These are phyloP conservation scores for Morone chrysops DNA, from an alignment of 2,113 vertebrate species.

Conservation along the genomic window DNA sequence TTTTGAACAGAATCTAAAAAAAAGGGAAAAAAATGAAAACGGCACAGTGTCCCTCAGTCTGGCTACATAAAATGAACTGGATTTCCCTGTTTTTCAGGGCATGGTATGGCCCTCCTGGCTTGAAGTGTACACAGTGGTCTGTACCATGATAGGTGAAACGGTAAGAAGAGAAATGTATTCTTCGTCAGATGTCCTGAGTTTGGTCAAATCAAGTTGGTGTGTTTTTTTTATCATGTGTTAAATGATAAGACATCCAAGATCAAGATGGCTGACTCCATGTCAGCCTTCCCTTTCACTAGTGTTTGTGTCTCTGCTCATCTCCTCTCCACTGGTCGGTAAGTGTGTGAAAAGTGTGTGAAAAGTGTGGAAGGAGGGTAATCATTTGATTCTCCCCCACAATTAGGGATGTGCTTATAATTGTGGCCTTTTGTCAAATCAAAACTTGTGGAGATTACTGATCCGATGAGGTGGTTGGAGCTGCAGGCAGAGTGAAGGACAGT, in stretches of 20 bases:
- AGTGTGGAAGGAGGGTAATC: neutral
- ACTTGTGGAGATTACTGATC: slow-evolving; percentile 42
- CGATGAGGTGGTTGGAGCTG: slow-evolving; percentile 35
- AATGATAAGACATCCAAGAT: slow-evolving; percentile 20
- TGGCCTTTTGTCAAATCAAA: neutral
- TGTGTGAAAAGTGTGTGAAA: slow-evolving; percentile 27
- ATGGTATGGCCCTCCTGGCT: slow-evolving; percentile 41
- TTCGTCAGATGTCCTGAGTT: slow-evolving; percentile 57
- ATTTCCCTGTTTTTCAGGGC: slow-evolving; percentile 33
- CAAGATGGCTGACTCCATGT: slow-evolving; percentile 4
- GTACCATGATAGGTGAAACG: slow-evolving; percentile 37
- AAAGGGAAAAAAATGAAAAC: slow-evolving; percentile 41
- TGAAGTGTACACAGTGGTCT: slow-evolving; percentile 56
- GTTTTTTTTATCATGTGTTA: neutral
- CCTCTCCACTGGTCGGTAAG: slow-evolving; percentile 22
- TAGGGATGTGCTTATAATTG: slow-evolving; percentile 8
- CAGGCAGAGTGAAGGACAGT: slow-evolving; percentile 83
- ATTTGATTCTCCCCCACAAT: slow-evolving; percentile 3
- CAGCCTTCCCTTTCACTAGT: slow-evolving; percentile 34
- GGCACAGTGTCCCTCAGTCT: slow-evolving; percentile 83
- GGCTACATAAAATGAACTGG: slow-evolving; percentile 68
- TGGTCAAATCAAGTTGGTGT: slow-evolving; percentile 39
- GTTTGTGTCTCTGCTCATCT: slow-evolving; percentile 45
- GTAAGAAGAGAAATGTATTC: slow-evolving; percentile 29
- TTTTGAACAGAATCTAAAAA: slow-evolving; percentile 67